Conservation (phyloP, 2,797 vertebrate species). For the Hydrolagus colliei region DNA sequence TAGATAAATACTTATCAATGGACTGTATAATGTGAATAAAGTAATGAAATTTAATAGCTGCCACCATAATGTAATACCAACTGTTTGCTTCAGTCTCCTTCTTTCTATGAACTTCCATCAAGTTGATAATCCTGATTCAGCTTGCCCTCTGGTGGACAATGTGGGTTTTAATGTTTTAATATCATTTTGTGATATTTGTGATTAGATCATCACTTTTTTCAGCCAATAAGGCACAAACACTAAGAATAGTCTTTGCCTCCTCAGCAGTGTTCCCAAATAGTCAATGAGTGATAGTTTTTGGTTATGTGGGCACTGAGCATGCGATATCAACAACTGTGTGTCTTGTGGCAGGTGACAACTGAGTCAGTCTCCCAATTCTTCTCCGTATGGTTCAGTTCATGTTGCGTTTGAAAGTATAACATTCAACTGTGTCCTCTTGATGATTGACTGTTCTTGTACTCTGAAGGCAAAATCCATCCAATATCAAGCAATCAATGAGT, state of each 20-base stretch:
- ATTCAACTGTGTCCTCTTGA: background rate
- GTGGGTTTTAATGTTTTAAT: too few relatives aligned
- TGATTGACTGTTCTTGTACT: background rate
- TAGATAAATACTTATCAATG: too few relatives aligned
- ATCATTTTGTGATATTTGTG: too few relatives aligned
- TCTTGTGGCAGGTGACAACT: too few relatives aligned
- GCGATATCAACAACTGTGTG: background rate
- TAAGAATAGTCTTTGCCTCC: background rate
- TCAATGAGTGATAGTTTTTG: background rate
- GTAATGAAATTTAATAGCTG: too few relatives aligned
- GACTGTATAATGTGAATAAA: too few relatives aligned
- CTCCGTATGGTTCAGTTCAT: background rate
- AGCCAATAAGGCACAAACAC: background rate
- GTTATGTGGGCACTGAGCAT: background rate
- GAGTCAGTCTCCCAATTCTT: background rate
- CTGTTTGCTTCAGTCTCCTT: too few relatives aligned
- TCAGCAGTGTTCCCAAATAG: background rate
- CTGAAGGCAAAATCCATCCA: background rate
- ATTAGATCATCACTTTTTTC: background rate
- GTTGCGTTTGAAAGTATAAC: conserved; percentile 10
- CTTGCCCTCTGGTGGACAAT: too few relatives aligned
- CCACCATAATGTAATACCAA: too few relatives aligned
- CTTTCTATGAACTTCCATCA: too few relatives aligned
- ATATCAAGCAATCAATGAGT: background rate
- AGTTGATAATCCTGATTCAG: too few relatives aligned